Evolutionary conservation across 2,888 invertebrate species (phyloP).

Genomic region (Gisinianus flammeolus): DNA sequence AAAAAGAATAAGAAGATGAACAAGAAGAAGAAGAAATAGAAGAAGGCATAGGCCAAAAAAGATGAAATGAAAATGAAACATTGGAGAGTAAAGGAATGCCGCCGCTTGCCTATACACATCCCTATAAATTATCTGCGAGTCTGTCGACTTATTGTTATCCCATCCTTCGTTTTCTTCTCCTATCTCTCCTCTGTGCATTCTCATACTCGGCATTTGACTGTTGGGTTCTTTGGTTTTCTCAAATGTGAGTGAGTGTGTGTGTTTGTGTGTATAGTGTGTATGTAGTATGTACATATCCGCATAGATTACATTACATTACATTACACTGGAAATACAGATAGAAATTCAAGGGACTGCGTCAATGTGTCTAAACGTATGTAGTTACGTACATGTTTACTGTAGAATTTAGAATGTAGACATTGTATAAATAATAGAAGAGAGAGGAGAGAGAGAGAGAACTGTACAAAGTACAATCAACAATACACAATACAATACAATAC

Average conservation of each 20-base stretch:
- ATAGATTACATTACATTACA: neutral
- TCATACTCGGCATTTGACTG: neutral
- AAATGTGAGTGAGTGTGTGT: neutral
- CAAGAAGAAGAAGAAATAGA: too few relatives aligned
- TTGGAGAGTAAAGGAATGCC: conserved; percentile 43
- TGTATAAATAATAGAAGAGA: neutral
- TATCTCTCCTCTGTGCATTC: neutral
- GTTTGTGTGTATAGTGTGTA: neutral
- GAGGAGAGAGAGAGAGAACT: neutral
- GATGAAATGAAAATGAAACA: conserved; percentile 41
- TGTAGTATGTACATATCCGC: neutral
- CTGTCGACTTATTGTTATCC: conserved; percentile 46
- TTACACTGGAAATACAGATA: neutral
- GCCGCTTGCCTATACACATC: conserved; percentile 44
- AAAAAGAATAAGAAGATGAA: too few relatives aligned
- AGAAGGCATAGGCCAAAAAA: conserved; percentile 27
- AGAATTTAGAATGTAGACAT: too few relatives aligned
- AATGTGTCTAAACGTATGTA: neutral
- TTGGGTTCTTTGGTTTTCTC: neutral
- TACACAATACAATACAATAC: conserved; percentile 19
- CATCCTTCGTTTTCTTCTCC: conserved; percentile 32
- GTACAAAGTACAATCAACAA: neutral
- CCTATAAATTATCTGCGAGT: conserved; percentile 55
- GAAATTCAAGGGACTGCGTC: neutral
- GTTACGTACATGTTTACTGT: too few relatives aligned